Percentiles rank a stretch among this genome's conserved stretches.
These are phyloP conservation scores for Dynastes grantii DNA, from an alignment of 2,888 invertebrate genomes.

Conservation along the genomic window DNA sequence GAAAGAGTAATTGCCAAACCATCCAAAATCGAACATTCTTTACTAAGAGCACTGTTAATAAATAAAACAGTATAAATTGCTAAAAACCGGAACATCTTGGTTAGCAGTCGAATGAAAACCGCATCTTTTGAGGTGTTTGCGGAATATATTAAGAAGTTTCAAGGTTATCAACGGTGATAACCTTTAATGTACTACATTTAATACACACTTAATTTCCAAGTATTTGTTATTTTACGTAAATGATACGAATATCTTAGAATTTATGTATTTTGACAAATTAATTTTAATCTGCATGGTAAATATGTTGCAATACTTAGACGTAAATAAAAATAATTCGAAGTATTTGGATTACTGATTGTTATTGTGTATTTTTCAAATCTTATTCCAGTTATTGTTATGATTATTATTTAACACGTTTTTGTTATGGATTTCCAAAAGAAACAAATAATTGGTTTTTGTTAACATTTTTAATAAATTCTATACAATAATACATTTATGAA, in stretches of 20 bases:
- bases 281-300: too few relatives aligned
- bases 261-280: neutral
- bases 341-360: too few relatives aligned
- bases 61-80: neutral
- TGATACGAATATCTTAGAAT: slow-evolving; percentile 15
- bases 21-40: slow-evolving; percentile 12
- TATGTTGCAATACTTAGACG: too few relatives aligned
- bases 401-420: too few relatives aligned
- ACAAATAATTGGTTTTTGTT: too few relatives aligned
- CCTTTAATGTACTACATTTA: neutral
- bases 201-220: neutral
- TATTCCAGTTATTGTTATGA: too few relatives aligned
- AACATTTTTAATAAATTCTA: too few relatives aligned
- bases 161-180: slow-evolving; percentile 26
- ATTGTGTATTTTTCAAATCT: too few relatives aligned
- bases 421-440: too few relatives aligned
- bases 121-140: neutral
- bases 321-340: too few relatives aligned
- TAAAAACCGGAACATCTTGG: slow-evolving; percentile 14
- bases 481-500: neutral
- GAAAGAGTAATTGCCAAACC: neutral
- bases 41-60: neutral
- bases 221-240: slow-evolving; percentile 15
- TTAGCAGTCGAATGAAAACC: neutral
- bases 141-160: slow-evolving; percentile 8